Evolutionary conservation across 1,140 invertebrate genomes (phyloP).

Genomic region (Anoplophora glabripennis): DNA sequence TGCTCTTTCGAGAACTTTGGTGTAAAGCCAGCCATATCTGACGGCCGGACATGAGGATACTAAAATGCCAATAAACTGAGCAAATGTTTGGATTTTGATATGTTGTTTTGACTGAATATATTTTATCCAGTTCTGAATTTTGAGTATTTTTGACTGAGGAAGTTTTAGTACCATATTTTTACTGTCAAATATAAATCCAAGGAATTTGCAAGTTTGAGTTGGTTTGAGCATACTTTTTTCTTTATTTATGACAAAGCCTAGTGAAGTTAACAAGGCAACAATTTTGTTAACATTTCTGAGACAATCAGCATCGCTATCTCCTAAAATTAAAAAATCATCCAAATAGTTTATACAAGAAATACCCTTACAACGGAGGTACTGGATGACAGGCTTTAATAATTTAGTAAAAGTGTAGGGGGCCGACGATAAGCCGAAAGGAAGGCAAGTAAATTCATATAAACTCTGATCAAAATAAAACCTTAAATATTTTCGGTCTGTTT

Average conservation of each 20-base stretch:
- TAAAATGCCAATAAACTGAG: slow-evolving; percentile 18
- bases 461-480: slow-evolving; percentile 22
- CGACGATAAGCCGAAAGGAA: slow-evolving; percentile 20
- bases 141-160: background rate
- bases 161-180: slow-evolving; percentile 4
- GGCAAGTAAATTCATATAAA: slow-evolving; percentile 20
- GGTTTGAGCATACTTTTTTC: slow-evolving; percentile 13
- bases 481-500: slow-evolving; percentile 26
- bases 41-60: slow-evolving; percentile 21
- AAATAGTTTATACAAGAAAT: slow-evolving; percentile 9
- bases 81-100: slow-evolving; percentile 18
- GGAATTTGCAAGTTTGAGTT: background rate
- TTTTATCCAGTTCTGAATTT: slow-evolving; percentile 1
- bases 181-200: slow-evolving; percentile 20
- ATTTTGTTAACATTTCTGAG: background rate
- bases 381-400: slow-evolving; percentile 14
- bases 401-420: slow-evolving; percentile 16
- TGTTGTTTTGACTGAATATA: background rate
- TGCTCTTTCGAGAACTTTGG: background rate
- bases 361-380: slow-evolving; percentile 1
- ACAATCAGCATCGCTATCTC: slow-evolving; percentile 9
- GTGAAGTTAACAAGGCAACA: slow-evolving; percentile 2
- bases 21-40: slow-evolving; percentile 7
- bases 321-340: slow-evolving; percentile 20
- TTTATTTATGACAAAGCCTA: slow-evolving; percentile 22